Base-by-base conservation (phyloP, 1,140 invertebrate species). In the Nasonia longicornis region DNA sequence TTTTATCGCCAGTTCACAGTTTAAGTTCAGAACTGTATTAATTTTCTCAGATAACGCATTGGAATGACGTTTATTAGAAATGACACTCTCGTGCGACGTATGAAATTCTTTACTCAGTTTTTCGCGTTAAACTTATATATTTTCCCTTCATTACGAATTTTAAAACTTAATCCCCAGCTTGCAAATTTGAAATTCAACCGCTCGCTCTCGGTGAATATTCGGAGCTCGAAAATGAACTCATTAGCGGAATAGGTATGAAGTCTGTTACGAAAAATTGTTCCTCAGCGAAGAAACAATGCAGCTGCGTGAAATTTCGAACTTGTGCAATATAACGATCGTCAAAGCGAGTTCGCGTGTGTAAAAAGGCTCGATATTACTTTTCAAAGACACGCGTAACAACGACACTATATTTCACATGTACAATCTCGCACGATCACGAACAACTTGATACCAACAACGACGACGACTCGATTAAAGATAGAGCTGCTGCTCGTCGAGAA, bases 401-500 rank as follows among this genome's bases (percentile, higher is more conserved):
- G 14, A 14, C 16, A 58, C 52, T 58, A 58, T 20, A 0, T 58
- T 58, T 58, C 52, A n/a, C 52, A 20, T 6, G 16, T 16, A 58
- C 6, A n/a, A 16, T 58, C 26, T 67, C 22, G 26, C 26, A 2
- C 11, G 10, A 67, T 2, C 26, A 70, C 69, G 42, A 70, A 70
- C 42, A 70, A 70, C 2, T 29, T 29, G 35, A 70, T 42, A 70
- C 31, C 16, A n/a, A 58, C 52, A 58, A 58, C 20, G 67, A 11
- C 7, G 69, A 70, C 29, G 31, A 38, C 69, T 70, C 31, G 69
- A 72, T 72, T 45, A 48, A 48, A 72, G 38, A 72, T 72, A 72
- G n/a, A 67, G 26, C 64, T 26, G 8, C 22, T 26, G 1, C 22
- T 26, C 22, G 70, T 22, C 20, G 70, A 72, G 70, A 79, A 83